These are phyloP conservation scores for Cyaniris semiargus DNA, from an alignment of 2,888 invertebrate genomes.

Conservation along the genomic window DNA sequence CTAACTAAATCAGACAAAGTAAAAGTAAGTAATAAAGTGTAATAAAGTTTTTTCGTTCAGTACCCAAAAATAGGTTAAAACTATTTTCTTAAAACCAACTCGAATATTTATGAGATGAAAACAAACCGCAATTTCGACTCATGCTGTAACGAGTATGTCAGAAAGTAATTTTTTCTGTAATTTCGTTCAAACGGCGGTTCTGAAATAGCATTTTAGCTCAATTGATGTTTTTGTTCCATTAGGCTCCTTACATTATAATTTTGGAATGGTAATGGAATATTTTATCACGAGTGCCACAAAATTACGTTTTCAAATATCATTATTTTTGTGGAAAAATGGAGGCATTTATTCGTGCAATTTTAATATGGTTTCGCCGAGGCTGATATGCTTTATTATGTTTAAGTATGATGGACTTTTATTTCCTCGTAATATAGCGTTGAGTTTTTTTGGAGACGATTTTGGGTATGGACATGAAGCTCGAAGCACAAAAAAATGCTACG, in stretches of 20 bases:
- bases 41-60: background rate
- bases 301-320: constrained; percentile 28
- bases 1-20: no score
- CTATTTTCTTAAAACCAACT: background rate
- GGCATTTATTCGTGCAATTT: constrained; percentile 30
- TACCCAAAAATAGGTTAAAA: background rate
- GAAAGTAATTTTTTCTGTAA: constrained; percentile 47
- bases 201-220: constrained; percentile 56
- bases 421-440: background rate
- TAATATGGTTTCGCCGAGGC: background rate
- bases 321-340: constrained; percentile 27
- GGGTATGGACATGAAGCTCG: background rate
- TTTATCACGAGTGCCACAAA: constrained; percentile 34
- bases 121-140: background rate
- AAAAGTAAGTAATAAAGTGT: background rate
- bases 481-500: background rate
- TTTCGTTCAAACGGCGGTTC: constrained; percentile 53
- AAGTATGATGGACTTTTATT: background rate
- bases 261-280: constrained; percentile 42
- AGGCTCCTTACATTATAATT: constrained; percentile 43
- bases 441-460: background rate
- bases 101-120: background rate
- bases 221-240: constrained; percentile 56
- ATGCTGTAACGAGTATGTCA: background rate
- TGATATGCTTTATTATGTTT: background rate